Evolutionary conservation across 2,113 vertebrate genomes (phyloP).

Genomic region (Gobio gobio): DNA sequence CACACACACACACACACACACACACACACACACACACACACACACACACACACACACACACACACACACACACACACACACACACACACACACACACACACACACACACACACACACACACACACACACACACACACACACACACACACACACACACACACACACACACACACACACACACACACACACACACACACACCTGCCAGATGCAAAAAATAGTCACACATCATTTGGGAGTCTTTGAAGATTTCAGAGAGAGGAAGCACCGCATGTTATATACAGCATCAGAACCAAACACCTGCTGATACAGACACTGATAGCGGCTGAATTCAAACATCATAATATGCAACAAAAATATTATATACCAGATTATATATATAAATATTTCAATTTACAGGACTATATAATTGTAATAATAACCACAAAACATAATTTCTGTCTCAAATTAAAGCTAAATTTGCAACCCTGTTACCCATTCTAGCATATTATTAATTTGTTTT

Average conservation of each 20-base stretch:
- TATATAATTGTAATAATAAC: neutral
- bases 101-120: too few relatives aligned
- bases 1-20: too few relatives aligned
- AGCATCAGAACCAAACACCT: constrained; percentile 30
- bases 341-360: neutral
- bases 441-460: neutral
- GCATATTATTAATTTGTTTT: neutral
- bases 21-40: too few relatives aligned
- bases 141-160: too few relatives aligned
- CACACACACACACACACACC: too few relatives aligned
- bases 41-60: too few relatives aligned
- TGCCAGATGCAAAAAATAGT: neutral
- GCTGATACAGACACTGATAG: constrained; percentile 30
- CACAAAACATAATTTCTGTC: neutral
- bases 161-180: neutral
- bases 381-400: neutral
- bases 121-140: too few relatives aligned
- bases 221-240: neutral
- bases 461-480: neutral
- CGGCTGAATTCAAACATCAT: neutral
- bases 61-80: too few relatives aligned
- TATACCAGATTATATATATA: neutral
- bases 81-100: too few relatives aligned
- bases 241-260: constrained; percentile 11
- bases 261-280: constrained; percentile 7